Evolutionary conservation across 2,797 vertebrate species (phyloP).

Genomic region (Catharus ustulatus): DNA sequence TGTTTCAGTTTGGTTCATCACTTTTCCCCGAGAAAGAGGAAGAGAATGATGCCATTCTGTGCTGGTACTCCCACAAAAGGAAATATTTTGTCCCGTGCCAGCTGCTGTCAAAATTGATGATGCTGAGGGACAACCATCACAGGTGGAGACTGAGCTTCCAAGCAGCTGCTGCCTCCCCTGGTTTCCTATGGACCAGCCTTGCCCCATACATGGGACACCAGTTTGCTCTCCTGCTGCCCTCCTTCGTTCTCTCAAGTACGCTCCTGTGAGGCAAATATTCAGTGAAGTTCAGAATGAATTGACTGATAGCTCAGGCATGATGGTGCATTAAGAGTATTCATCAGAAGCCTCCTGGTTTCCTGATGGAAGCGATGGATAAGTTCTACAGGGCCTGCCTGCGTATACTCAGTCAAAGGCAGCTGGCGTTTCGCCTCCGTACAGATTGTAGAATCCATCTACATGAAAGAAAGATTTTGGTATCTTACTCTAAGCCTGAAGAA

Average conservation of each 20-base stretch:
- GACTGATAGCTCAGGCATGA: neutral
- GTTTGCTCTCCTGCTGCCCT: neutral
- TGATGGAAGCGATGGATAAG: neutral
- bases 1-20: neutral
- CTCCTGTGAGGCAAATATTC: neutral
- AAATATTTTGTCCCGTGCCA: neutral
- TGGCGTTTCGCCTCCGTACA: constrained; percentile 21
- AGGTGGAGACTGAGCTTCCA: neutral
- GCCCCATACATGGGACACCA: rapidly evolving
- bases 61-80: neutral
- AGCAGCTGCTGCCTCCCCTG: neutral
- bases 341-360: neutral
- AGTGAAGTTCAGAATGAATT: neutral
- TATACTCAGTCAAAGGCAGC: constrained; percentile 10
- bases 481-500: constrained; percentile 19
- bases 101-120: neutral
- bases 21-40: neutral
- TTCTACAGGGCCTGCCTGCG: neutral
- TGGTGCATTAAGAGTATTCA: neutral
- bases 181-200: neutral
- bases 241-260: rapidly evolving
- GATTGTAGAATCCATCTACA: constrained; percentile 14
- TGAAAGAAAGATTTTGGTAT: constrained; percentile 35
- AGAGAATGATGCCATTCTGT: neutral
- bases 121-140: neutral